Base-by-base conservation (phyloP, 1,140 invertebrate genomes). In the Patella vulgata region DNA sequence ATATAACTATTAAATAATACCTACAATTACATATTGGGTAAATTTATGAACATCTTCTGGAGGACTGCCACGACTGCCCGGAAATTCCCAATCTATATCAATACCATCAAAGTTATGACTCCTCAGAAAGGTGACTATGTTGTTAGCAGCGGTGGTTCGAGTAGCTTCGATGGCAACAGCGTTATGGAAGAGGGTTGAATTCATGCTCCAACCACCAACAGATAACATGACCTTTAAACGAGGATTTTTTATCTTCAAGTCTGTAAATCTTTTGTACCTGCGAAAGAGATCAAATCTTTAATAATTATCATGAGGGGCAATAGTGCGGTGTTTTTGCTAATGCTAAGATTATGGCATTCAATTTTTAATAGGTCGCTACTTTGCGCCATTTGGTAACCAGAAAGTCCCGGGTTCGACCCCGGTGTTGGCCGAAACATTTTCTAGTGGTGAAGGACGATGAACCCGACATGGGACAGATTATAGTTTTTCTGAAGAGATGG, bases 81-180 rank as follows among this genome's bases (percentile, higher is more conserved):
- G 95, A 85, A 97, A 97, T 79, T 97, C 94, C 94, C 94, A 97
- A 79, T 97, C 95, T 66, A 98, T 86, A 84, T 98, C 95, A 23
- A 98, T 87, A 5, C 96, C 96, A 84, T 98, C 95, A 78, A 98
- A 97, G 74, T 94, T 91, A 64, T 93, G 86, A 54, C 88, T 87
- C 14, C 88, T 86, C 0, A 78, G 44, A 53, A 62, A 78, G 5
- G 53, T 60, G 47, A 70, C 52, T 19, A 61, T 55, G 33, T 66
- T 61, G 6, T 63, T 25, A 12, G 63, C 62, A 42, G 70, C 68
- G 14, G 33, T 33, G 14, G 40, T 21, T 21, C 58, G 53, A 11
- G 47, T 55, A 52, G 36, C 21, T 40, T 92, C n/a, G 93, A 76
- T 48, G 89, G 87, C 0, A 91, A 93, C 76, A 94, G 96, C 78